Evolutionary conservation across 2,113 vertebrate genomes (phyloP), one percentile per base, ranked within the genome.

Genomic region (Phrynosoma platyrhinos): DNA sequence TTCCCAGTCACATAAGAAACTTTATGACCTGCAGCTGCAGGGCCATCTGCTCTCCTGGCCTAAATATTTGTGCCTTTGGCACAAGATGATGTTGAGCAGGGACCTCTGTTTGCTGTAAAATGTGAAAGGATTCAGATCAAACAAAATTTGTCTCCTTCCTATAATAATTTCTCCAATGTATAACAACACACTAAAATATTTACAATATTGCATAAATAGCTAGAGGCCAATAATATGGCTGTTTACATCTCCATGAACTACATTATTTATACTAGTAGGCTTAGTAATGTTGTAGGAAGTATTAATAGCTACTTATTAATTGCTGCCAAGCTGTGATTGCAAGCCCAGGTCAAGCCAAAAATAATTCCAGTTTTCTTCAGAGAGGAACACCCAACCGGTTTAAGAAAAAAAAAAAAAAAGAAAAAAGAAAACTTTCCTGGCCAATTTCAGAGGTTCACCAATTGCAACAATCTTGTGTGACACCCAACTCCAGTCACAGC

Each of bases 1-100:
- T 94, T 92, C 92, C 93, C 91, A 95, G 94, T 92, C 85, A 90
- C 86, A 16, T 89, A 85, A 92, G 86, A 93, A 83, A 89, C 91
- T 95, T 96, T 93, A 94, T 79, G 93, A 94, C 92, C 90, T 94
- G 91, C 96, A 96, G 96, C 94, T 95, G 96, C 36, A 40, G 93
- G 93, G 88, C 96, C 97, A 90, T 96, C 95, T 94, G 93, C 93
- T 96, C 55, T 53, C 71, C 85, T 94, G 93, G 52, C 92, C 95
- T 96, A 95, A 96, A 96, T 96, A 96, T 97, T 96, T 97, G 94
- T 95, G 95, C 91, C 95, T 96, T 89, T 94, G 72, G 83, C 92
- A 91, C 93, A 88, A 93, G 27, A 83, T 95, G 96, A 96, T 94
- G 93, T 64, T 94, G 87, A 95, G 84, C 95, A 96, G 94, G 83